Conservation (phyloP, 2,888 invertebrate species). For the Hedychridium roseum region DNA sequence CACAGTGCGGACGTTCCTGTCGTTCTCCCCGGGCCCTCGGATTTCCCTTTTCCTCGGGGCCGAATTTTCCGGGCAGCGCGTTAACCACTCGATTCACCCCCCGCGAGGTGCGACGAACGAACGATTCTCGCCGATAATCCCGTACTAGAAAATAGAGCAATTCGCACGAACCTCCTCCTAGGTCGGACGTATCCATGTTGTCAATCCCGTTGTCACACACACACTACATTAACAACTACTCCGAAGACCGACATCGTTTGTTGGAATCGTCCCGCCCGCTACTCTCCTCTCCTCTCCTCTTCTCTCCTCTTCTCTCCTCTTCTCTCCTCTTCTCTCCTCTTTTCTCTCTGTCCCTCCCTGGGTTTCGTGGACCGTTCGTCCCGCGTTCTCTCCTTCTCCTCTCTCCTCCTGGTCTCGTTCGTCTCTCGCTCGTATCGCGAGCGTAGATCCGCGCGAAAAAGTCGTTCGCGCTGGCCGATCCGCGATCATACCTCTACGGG, state of each 20-base stretch:
- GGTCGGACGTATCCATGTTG: constrained; percentile 63
- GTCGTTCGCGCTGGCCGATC: too few species aligned
- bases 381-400: constrained; percentile 10
- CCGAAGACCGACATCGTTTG: constrained; percentile 63
- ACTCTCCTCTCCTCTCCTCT: constrained; percentile 31
- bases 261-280: constrained; percentile 61
- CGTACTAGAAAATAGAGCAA: constrained; percentile 19
- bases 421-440: constrained; percentile 10
- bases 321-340: constrained; percentile 6
- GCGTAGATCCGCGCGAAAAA: too few species aligned
- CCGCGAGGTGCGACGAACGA: too few species aligned
- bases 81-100: too few species aligned
- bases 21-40: too few species aligned
- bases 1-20: too few species aligned
- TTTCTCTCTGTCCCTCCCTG: constrained; percentile 18
- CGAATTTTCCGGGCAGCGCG: too few species aligned
- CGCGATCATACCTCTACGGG: too few species aligned
- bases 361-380: too few species aligned
- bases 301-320: constrained; percentile 11
- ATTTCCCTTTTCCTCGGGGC: too few species aligned
- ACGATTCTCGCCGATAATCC: too few species aligned
- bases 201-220: constrained; percentile 64
- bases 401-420: constrained; percentile 13
- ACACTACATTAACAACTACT: constrained; percentile 64
- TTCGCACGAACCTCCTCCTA: constrained; percentile 61